A percentile compares a stretch with the other conserved stretches of the same genome.
phyloP scores from a whole-genome alignment of 2,113 vertebrate species.

The Leptocoma aspasia region DNA sequence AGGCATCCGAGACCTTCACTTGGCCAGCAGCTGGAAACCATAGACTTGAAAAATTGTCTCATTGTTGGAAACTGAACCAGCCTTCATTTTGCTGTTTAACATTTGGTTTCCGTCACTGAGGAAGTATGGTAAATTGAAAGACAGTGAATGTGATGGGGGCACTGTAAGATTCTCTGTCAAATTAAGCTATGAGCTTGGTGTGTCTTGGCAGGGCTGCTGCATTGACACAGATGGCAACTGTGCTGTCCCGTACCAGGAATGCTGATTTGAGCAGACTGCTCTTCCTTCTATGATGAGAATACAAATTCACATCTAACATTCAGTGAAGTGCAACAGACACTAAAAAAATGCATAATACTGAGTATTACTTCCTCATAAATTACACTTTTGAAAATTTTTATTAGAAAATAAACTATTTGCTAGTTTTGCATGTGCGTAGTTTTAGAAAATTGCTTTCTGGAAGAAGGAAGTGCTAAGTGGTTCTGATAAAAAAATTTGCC shows the following conservation, averaged over 20 bases:
- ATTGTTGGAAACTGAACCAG: background rate
- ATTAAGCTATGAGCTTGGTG: fast-evolving
- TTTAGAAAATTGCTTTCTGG: background rate
- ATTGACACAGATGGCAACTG: background rate
- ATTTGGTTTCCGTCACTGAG: background rate
- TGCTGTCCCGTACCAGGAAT: background rate
- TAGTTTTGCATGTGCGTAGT: background rate
- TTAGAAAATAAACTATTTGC: background rate
- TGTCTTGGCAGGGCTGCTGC: background rate
- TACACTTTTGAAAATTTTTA: background rate
- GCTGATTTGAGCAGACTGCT: background rate
- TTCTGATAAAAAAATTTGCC: background rate
- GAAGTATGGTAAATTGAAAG: background rate
- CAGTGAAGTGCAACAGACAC: background rate
- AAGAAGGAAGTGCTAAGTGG: background rate
- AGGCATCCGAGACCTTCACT: background rate
- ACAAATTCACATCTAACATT: background rate
- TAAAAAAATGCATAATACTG: background rate
- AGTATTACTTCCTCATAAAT: background rate
- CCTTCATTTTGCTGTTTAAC: background rate
- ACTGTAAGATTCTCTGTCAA: background rate
- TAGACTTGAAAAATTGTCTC: background rate
- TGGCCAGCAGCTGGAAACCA: background rate
- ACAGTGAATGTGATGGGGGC: background rate
- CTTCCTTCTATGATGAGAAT: background rate